A percentile compares a stretch with the other conserved stretches of the same genome.
These are phyloP conservation scores for Phortica variegata DNA, from an alignment of 1,140 invertebrate species.

Conservation along the genomic window DNA sequence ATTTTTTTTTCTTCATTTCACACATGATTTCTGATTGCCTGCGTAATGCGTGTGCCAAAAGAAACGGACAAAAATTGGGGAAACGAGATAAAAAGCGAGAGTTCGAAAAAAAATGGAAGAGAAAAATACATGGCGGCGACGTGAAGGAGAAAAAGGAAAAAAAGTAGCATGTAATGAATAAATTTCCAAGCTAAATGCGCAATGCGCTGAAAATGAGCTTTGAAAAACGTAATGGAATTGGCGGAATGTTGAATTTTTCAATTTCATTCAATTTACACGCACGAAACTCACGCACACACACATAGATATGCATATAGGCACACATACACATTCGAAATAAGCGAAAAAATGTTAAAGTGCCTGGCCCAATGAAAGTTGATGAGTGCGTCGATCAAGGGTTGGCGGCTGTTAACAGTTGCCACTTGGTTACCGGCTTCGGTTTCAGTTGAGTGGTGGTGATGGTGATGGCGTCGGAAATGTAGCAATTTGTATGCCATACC, in stretches of 20 bases:
- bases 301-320: conserved; percentile 19
- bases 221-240: conserved; percentile 50
- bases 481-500: conserved; percentile 53
- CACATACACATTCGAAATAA: too few species aligned
- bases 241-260: conserved; percentile 52
- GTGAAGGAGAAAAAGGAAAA: conserved; percentile 33
- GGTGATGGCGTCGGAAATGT: conserved; percentile 39
- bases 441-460: not conserved
- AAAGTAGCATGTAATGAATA: conserved; percentile 55
- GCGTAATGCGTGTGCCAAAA: conserved; percentile 37
- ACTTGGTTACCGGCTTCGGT: too few species aligned
- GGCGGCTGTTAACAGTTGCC: too few species aligned
- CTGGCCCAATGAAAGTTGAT: conserved; percentile 12
- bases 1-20: conserved; percentile 48
- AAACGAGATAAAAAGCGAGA: conserved; percentile 48
- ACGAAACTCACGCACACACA: conserved; percentile 33
- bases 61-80: conserved; percentile 20
- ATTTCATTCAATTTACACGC: conserved; percentile 53
- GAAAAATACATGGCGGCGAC: too few species aligned
- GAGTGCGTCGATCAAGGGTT: not conserved
- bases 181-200: conserved; percentile 35
- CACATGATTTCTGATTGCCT: conserved; percentile 54
- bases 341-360: conserved; percentile 32
- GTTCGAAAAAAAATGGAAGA: conserved; percentile 1
- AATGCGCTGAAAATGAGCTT: conserved; percentile 43